Base-by-base conservation (phyloP, 2,113 vertebrate genomes). In the Oryzias javanicus region DNA sequence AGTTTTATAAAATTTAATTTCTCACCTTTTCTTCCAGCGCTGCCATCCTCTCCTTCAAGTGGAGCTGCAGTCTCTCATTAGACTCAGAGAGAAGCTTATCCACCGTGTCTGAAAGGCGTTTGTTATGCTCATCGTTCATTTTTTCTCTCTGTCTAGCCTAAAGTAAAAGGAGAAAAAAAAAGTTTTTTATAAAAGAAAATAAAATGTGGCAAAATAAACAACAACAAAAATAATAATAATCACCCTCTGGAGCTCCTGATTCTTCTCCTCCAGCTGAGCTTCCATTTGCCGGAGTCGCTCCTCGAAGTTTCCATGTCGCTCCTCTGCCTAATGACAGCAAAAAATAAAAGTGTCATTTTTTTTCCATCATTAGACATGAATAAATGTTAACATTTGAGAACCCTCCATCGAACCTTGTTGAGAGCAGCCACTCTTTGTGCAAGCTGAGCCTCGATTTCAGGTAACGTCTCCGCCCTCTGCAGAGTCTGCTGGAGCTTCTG, bases 91-190 rank as follows among this genome's bases (percentile, higher is more conserved):
- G 88, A 63, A 97, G 91, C 75, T 95, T 95, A 90, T 97, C 95
- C 59, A 97, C 95, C 0, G 95, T 96, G 55, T 97, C 95, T 0
- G 95, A 97, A 66, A 97, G 93, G 24, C 95, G 92, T 60, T 96
- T 96, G 74, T 97, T 97, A 85, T 96, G 94, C 77, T 97, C 95
- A 0, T 97, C 95, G 1, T 96, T 97, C 95, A 97, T 97, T 81
- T 94, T 94, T 83, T 97, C 95, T 78, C 95, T 90, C 84, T 96
- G 95, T 75, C 95, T 92, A 0, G 95, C 95, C 94, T 96, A 53
- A 20, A 74, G 61, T 6, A 17, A 70, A 67, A 14, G n/a, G 12
- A 20, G 3, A 10, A 46, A 27, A 54, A 42, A 69, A 18, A 15
- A 13, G n/a, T 19, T 56, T 13, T 13, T 19, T 19, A 44, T 10